phyloP scores from a whole-genome alignment of 2,797 vertebrate genomes.

The Acrossocheilus fasciatus region DNA sequence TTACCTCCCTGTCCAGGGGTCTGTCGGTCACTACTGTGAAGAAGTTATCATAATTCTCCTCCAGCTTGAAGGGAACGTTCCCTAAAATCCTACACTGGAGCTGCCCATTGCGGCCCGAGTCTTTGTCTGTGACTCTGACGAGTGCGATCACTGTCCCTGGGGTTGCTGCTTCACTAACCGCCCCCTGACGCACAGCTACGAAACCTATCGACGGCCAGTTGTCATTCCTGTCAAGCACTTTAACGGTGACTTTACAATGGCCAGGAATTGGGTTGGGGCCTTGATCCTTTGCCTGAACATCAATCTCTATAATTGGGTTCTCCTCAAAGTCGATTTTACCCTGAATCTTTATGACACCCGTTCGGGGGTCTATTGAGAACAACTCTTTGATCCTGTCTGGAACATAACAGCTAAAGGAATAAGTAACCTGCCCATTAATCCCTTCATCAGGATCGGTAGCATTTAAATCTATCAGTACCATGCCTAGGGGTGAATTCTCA shows the following conservation, averaged over 20 bases:
- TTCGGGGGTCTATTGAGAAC: slow-evolving; percentile 96
- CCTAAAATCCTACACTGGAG: slow-evolving; percentile 95
- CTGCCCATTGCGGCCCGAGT: slow-evolving; percentile 95
- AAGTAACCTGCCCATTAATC: slow-evolving; percentile 95
- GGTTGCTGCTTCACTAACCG: slow-evolving; percentile 95
- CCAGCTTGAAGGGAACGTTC: slow-evolving; percentile 92
- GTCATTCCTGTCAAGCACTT: slow-evolving; percentile 96
- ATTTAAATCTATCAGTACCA: slow-evolving; percentile 93
- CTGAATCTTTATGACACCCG: slow-evolving; percentile 94
- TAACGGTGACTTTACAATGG: slow-evolving; percentile 98
- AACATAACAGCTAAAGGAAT: slow-evolving; percentile 95
- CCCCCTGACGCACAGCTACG: slow-evolving; percentile 97
- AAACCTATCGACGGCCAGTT: slow-evolving; percentile 96
- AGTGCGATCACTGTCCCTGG: slow-evolving; percentile 96
- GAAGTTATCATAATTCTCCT: slow-evolving; percentile 98
- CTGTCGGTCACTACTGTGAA: slow-evolving; percentile 96
- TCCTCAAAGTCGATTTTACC: slow-evolving; percentile 98
- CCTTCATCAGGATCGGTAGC: slow-evolving; percentile 97
- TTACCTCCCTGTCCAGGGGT: slow-evolving; percentile 91
- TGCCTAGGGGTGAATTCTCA: slow-evolving; percentile 92
- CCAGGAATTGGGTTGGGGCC: slow-evolving; percentile 98
- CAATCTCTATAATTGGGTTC: slow-evolving; percentile 93
- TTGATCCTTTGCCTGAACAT: slow-evolving; percentile 94
- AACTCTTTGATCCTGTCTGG: slow-evolving; percentile 93
- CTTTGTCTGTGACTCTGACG: slow-evolving; percentile 95